Base-by-base conservation (phyloP, 2,888 invertebrate species). In the Oxyteleia sp. region DNA sequence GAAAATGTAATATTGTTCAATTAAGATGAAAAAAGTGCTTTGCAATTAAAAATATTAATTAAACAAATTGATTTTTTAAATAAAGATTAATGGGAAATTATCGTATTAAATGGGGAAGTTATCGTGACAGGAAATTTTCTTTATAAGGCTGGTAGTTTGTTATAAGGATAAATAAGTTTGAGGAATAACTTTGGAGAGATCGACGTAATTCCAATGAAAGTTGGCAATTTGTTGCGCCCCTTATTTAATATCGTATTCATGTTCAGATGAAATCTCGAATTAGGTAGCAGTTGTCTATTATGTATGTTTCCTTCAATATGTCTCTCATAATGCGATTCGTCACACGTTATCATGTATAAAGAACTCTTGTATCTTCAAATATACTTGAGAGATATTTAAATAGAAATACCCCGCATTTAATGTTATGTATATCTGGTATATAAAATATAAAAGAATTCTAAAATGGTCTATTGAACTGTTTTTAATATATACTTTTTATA, bases 201-300 rank as follows among this genome's bases (percentile, higher is more conserved):
- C 18, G 45, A 45, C 18, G 45, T 32, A 57, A 45, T 63, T 32
- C n/a, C 45, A 63, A 63, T 29, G 45, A 43, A n/a, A 63, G 55
- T 18, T 55, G 16, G 61, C 29, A 45, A 47, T 63, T 63, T 63
- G 32, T 15, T 32, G 26, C 45, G 16, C 61, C 43, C 15, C 26
- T 10, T n/a, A 41, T n/a, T 41, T 15, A 13, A 45, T 38, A 11
- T 15, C 4, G n/a, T 47, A 45, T 35, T 63, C 61, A 20, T 18
- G 32, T 29, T 45, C n/a, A 32, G 61, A 38, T 63, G 16, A 16
- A 45, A 63, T 63, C 61, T 45, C 18, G 18, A 26, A 63, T 63
- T 45, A 63, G 15, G 29, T 32, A 47, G 45, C 29, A 45, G 61
- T 63, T 63, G 26, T 59, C 23, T 47, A 63, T 63, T 63, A 63